Evolutionary conservation across 2,888 invertebrate genomes (phyloP), one percentile per base, ranked within the genome.

Genomic region (Chironomus riparius): DNA sequence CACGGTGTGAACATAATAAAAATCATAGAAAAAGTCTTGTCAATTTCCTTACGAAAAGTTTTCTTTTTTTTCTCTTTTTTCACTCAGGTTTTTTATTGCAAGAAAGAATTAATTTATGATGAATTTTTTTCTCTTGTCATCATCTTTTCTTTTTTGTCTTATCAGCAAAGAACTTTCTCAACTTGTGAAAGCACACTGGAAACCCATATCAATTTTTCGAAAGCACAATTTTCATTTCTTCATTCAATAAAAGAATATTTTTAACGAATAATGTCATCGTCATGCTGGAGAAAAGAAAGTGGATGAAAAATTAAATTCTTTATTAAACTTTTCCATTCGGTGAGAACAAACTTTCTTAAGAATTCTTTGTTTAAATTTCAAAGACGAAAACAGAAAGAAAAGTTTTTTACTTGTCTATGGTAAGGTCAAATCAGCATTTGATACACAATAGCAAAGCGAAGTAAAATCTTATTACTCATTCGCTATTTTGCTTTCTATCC

Each of bases 111-210:
- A 71, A 71, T 71, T 71, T 50, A 50, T 24, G 13, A 71, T 71
- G 71, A 71, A 71, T 71, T 71, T 71, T n/a, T 56, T 47, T 10
- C 71, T 71, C 56, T 56, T 71, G 71, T 71, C 71, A 71, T 71
- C 71, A 21, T n/a, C 71, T 47, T 71, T 71, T 21, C 24, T 47
- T 71, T 71, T 21, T 21, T 38, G 15, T 71, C 24, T 71, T 71
- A 50, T 47, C 71, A 50, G 71, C 71, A 71, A 22, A 47, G 22
- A 50, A 71, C n/a, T 47, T 70, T 70, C 56, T 56, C 15, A 56
- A 56, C 18, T 56, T 56, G 56, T 38, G 38, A 38, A 38, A 38
- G 38, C 38, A 38, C 38, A 38, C 38, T 38, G 15, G 21, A 48
- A 56, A 22, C 71, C 71, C 71, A 71, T 56, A 71, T 71, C 71